Conservation (phyloP, 2,888 invertebrate genomes). For the Ophion ventricosus region DNA sequence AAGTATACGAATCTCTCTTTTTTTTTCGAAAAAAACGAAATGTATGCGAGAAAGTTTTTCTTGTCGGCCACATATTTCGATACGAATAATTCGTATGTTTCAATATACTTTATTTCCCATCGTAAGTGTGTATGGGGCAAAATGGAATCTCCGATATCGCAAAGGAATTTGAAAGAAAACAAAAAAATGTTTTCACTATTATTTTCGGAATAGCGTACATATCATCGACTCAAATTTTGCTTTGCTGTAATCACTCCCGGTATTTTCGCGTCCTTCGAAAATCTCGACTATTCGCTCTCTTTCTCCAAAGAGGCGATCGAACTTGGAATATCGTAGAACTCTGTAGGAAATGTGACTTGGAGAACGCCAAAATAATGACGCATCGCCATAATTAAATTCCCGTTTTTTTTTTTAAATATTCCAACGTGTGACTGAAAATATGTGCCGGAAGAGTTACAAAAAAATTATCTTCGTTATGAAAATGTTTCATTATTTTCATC, state of each 20-base stretch:
- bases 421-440: too few relatives aligned
- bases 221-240: constrained; percentile 38
- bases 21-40: background rate
- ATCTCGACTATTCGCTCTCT: background rate
- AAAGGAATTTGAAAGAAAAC: background rate
- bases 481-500: background rate
- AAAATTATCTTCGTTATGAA: background rate
- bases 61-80: background rate
- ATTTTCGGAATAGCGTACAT: constrained; percentile 52
- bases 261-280: background rate
- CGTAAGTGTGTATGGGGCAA: background rate
- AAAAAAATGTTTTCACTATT: background rate
- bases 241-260: background rate
- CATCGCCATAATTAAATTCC: background rate
- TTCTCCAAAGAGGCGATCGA: background rate
- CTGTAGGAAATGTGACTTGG: background rate
- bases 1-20: constrained; percentile 3
- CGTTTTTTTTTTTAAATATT: background rate
- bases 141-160: constrained; percentile 32
- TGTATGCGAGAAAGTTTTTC: background rate
- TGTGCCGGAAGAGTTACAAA: background rate
- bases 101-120: constrained; percentile 17
- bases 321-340: background rate
- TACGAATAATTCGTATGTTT: background rate
- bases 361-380: background rate